Base-by-base conservation (phyloP, 2,888 invertebrate species). In the Meta bourneti region DNA sequence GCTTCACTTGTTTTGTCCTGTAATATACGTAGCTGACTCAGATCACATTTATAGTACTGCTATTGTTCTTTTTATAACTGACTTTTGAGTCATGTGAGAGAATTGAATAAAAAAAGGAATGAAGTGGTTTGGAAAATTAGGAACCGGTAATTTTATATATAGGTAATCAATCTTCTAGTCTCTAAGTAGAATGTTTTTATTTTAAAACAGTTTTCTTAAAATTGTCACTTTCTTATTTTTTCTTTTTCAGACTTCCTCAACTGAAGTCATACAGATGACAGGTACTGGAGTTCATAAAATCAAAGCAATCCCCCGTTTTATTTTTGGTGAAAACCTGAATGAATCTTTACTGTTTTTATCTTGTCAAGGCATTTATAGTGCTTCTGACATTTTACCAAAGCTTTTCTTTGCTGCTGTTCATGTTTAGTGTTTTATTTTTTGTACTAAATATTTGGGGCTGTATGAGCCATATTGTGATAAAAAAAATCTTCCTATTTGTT, bases 401-500 rank as follows among this genome's bases (percentile, higher is more conserved):
- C 90, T 91, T 91, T 91, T 85, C 90, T 91, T 91, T 91, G 91
- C 87, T 83, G 81, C 78, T 88, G 80, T 89, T 79, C 78, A 79
- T 84, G 61, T 91, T 91, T 86, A 84, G 84, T 84, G 77, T 71
- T 87, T 81, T 86, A 81, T 72, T 91, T 83, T 91, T 91, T 91
- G 71, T 87, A 83, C 77, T 87, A 75, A 80, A 86, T 87, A 82
- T 72, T 81, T 87, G 70, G 82, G 87, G 87, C 79, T 91, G 11
- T 78, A 72, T 19, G 54, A 87, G 91, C 87, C 86, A 75, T 61
- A 34, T 77, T 91, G 91, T 91, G 91, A 91, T 91, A 91, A 83
- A 82, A 91, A 83, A 82, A 87, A 70, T 91, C 87, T 91, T 91
- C 86, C 87, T 91, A 91, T 79, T 54, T 86, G 20, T 84, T 69